Evolutionary conservation across 2,113 vertebrate genomes (phyloP), one percentile per base, ranked within the genome.

Genomic region (Hiodon tergisus): DNA sequence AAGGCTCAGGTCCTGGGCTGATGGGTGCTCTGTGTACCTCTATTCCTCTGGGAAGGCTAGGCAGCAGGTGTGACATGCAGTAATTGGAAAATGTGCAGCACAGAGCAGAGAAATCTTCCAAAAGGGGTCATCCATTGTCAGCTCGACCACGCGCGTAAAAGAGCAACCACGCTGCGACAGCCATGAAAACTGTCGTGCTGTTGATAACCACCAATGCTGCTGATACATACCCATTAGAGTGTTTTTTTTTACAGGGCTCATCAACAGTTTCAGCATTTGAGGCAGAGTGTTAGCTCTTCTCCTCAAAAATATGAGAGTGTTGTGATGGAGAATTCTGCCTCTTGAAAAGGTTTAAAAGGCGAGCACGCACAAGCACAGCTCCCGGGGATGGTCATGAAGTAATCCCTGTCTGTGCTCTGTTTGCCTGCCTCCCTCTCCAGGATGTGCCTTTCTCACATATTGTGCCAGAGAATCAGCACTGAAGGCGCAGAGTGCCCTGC

Each of bases 401-500:
- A 62, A 75, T 65, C 65, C 13, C 47, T 31, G 13, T 51, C 14
- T 59, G 4, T 11, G 9, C 31, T 47, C 63, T 48, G 63, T 66
- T 47, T 48, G 63, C 46, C 46, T 50, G 46, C 53, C 73, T 59
- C 31, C 52, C 31, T 57, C 69, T 83, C 8, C 83, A 98, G 96
- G 96, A 88, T 98, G 96, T 90, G 96, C 96, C 63, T 98, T 98
- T 91, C 96, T 98, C 85, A 98, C 96, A 3, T 98, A 98, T 90
- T 98, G 96, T 86, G 96, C 96, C 92, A 91, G 96, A 91, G 96
- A 98, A 79, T 98, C 96, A 47, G 96, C 96, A 83, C 93, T 98
- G 93, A 98, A 98, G 89, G 96, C 96, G 85, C 96, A 98, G 94
- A 97, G 92, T 60, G 95, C 96, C 2, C 93, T 98, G 79, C 96